Base-by-base conservation (phyloP, 2,797 vertebrate species). In the Melanogrammus aeglefinus region DNA sequence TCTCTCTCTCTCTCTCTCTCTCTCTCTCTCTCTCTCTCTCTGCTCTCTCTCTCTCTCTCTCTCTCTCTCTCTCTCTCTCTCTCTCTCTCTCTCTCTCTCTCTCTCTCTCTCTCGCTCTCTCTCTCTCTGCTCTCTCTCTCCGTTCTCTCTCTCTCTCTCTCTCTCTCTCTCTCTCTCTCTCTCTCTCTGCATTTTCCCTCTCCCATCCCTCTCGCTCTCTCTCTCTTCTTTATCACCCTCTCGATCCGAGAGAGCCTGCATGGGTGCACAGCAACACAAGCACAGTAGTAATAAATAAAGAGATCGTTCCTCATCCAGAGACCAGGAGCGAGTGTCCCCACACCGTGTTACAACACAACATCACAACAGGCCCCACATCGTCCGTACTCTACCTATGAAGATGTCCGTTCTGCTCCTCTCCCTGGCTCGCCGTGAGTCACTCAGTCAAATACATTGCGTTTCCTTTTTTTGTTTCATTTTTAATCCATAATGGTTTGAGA, bases 381-480 rank as follows among this genome's bases (percentile, higher is more conserved):
- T 94, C 93, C 89, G 95, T 94, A 95, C 94, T 91, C 92, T 94
- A 93, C 94, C 94, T 91, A 92, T 92, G 90, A 92, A 16, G 47
- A 6, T 14, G 14, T 51, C 47, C 47, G 2, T 16, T 18, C 47
- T 18, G 39, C 16, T 18, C 83, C 47, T 9, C 47, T 31, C 31
- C 47, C 47, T 16, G 14, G 47, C 16, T 51, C 16, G 47, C 14
- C 18, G 47, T 51, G 47, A 83, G 90, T 89, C 91, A 90, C 90
- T 92, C 86, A 86, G 72, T 91, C 84, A 72, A 86, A 82, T 89
- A 91, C 86, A 86, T 84, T 76, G 82, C 88, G 85, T 76, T 84
- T 91, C 82, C 81, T 86, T 83, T 85, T 84, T 90, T 86, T 87
- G 44, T 75, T 44, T 69, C 9, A 21, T 18, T 29, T 86, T 90